phyloP scores from a whole-genome alignment of 2,888 invertebrate genomes.

The Amitus sp. region DNA sequence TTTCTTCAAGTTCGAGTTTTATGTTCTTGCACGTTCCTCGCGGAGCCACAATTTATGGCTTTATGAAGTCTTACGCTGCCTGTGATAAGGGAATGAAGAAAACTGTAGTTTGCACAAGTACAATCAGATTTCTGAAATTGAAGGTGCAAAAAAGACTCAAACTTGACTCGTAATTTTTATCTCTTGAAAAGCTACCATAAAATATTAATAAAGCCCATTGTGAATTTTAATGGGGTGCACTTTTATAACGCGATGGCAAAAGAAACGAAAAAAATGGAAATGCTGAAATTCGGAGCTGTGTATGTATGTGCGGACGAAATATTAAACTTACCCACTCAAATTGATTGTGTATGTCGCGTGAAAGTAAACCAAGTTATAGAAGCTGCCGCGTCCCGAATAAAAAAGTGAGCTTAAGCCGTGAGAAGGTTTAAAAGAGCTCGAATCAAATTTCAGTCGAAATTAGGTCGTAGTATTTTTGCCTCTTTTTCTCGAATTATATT shows the following conservation, averaged over 20 bases:
- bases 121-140: constrained; percentile 23
- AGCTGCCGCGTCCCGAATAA: constrained; percentile 3
- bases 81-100: constrained; percentile 27
- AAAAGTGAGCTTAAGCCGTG: background rate
- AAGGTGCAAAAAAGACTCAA: constrained; percentile 10
- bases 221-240: too few relatives aligned
- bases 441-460: constrained; percentile 6
- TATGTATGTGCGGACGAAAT: too few relatives aligned
- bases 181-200: background rate
- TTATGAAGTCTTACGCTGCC: constrained; percentile 32
- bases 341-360: constrained; percentile 3
- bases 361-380: constrained; percentile 6
- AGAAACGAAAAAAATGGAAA: too few relatives aligned
- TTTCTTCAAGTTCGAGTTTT: constrained; percentile 34
- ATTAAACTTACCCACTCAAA: background rate
- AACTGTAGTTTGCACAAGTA: constrained; percentile 21
- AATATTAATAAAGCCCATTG: background rate
- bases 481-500: background rate
- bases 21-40: constrained; percentile 29
- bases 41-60: constrained; percentile 34
- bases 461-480: background rate
- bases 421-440: constrained; percentile 3
- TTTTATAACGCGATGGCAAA: too few relatives aligned
- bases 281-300: too few relatives aligned
- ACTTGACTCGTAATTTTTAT: background rate